phyloP scores from a whole-genome alignment of 37 sponge, comb jelly and placozoan genomes.

The Amphimedon queenslandica region DNA sequence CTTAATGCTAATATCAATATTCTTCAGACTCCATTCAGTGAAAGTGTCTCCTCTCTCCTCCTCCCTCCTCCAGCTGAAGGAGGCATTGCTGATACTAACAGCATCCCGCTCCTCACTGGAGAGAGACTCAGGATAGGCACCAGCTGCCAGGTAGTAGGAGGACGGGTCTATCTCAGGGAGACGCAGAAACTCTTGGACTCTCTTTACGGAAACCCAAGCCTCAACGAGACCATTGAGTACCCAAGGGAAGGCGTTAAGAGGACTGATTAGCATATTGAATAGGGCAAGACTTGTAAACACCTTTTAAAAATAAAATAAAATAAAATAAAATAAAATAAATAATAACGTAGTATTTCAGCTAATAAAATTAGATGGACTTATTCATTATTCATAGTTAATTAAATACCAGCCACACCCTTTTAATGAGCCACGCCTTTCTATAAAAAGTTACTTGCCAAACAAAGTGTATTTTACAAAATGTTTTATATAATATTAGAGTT shows the following conservation, averaged over 20 bases:
- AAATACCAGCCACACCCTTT: no score
- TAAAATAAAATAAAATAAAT: no score
- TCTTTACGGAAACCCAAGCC: constrained; percentile 91
- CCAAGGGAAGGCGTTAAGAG: constrained; percentile 98
- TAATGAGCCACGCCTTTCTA: no score
- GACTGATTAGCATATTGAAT: constrained; percentile 89
- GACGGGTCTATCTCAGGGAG: constrained; percentile 51
- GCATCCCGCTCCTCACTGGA: neutral
- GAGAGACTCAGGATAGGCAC: neutral
- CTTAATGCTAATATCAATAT: neutral
- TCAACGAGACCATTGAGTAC: constrained; percentile 95
- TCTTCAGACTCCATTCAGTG: neutral
- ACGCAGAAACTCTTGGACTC: constrained; percentile 76
- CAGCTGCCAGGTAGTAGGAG: constrained; percentile 37
- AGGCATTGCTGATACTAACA: constrained; percentile 36
- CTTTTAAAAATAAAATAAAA: constrained; percentile 29
- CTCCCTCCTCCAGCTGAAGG: constrained; percentile 51
- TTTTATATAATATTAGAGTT: no score
- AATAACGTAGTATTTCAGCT: no score
- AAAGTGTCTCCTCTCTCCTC: neutral
- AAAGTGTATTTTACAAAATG: no score
- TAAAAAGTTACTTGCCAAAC: no score
- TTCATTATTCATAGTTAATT: no score
- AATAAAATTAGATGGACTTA: no score
- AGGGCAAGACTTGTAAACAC: constrained; percentile 96